Conservation (phyloP, 2,113 vertebrate genomes). For the Bubo bubo region DNA sequence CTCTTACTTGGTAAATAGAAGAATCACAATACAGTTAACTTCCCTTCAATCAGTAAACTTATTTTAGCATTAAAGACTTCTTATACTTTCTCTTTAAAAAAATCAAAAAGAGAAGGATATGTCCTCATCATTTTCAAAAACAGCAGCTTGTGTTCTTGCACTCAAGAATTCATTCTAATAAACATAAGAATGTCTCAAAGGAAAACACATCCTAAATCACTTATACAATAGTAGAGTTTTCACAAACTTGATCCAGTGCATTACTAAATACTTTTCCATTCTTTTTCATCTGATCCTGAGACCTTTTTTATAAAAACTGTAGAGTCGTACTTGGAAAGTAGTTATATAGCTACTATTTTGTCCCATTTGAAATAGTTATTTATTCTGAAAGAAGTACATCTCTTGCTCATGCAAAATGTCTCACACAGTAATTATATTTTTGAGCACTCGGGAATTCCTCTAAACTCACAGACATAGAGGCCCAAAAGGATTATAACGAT, state of each 20-base stretch:
- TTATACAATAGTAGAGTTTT: not conserved
- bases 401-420: not conserved
- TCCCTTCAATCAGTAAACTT: not conserved
- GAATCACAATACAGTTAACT: not conserved
- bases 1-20: not conserved
- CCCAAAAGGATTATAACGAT: not conserved
- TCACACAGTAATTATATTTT: not conserved
- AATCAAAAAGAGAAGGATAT: not conserved
- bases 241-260: not conserved
- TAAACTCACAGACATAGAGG: not conserved
- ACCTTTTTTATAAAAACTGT: not conserved
- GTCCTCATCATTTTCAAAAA: not conserved
- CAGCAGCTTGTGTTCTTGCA: not conserved
- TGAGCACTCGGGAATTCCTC: not conserved
- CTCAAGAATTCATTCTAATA: not conserved
- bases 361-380: not conserved
- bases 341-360: not conserved
- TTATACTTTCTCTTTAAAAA: not conserved
- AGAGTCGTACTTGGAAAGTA: not conserved
- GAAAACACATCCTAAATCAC: not conserved
- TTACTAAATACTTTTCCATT: not conserved
- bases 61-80: not conserved
- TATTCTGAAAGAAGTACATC: not conserved
- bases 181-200: not conserved
- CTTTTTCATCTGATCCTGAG: not conserved